Conservation (phyloP, 2,888 invertebrate species). For the Philonicus albiceps region DNA sequence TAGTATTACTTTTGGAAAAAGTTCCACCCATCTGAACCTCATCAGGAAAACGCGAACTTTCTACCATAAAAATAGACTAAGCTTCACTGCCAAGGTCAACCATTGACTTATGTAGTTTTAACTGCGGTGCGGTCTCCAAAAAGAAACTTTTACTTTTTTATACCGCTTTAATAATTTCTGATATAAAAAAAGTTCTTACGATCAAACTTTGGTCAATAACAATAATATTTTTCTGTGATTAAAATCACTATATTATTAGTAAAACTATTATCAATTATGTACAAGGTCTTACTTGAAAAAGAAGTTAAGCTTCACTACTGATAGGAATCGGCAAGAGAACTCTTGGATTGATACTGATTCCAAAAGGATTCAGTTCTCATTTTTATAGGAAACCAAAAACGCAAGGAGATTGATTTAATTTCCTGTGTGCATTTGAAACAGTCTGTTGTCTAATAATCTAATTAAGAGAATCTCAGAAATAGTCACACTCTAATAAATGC, state of each 20-base stretch:
- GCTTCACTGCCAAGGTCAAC: not conserved
- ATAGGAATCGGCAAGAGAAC: not conserved
- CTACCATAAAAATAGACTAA: not conserved
- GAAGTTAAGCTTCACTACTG: not conserved
- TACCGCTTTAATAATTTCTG: not conserved
- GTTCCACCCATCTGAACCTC: not conserved
- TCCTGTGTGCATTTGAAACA: not conserved
- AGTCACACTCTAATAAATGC: slow-evolving; percentile 3
- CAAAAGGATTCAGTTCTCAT: not conserved
- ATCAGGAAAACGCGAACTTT: not conserved
- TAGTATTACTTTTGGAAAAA: not conserved
- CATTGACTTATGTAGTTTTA: slow-evolving; percentile 1
- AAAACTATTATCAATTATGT: not conserved
- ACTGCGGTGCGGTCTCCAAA: not conserved
- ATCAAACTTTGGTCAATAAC: not conserved
- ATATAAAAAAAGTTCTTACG: not conserved
- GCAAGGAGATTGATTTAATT: slow-evolving; percentile 2
- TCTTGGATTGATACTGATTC: not conserved
- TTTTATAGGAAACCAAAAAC: not conserved
- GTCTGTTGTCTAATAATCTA: not conserved
- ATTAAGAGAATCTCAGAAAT: not conserved
- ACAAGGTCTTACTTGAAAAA: not conserved
- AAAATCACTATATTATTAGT: not conserved
- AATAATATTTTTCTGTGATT: not conserved
- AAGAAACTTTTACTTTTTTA: not conserved